These are phyloP conservation scores for Megalops atlanticus DNA, from an alignment of 2,113 vertebrate genomes.

Conservation along the genomic window DNA sequence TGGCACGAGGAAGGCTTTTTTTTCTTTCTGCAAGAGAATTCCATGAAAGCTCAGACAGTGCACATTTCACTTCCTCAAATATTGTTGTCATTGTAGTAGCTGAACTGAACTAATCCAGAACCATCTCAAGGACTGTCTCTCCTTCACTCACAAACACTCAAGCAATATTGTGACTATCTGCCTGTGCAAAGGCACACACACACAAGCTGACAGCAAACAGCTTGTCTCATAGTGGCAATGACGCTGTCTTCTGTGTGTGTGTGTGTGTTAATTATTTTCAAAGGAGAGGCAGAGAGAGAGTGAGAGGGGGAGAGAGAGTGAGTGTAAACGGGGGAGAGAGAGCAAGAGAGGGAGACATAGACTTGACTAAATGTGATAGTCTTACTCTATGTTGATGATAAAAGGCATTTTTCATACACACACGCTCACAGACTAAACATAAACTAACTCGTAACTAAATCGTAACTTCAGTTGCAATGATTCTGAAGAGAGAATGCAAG, in stretches of 20 bases:
- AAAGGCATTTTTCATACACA: no score
- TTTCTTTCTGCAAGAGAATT: neutral
- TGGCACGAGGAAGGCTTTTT: neutral
- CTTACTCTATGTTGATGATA: no score
- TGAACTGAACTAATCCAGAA: neutral
- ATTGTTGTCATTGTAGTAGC: no score
- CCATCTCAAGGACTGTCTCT: neutral
- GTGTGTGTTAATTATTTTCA: no score
- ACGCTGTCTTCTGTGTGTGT: neutral
- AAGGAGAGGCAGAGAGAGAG: neutral
- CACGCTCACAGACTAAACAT: neutral
- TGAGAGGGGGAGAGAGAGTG: neutral
- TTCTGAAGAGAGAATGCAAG: neutral
- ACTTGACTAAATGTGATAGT: no score
- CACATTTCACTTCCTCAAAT: no score
- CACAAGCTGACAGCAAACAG: neutral
- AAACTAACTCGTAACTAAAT: no score
- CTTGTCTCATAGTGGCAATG: neutral
- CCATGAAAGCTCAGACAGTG: neutral
- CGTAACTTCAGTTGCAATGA: neutral
- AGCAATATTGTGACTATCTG: neutral
- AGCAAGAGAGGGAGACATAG: no score
- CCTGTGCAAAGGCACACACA: no score
- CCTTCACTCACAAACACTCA: neutral
- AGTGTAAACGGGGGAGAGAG: no score